Evolutionary conservation across 2,888 invertebrate species (phyloP).

Genomic region (Lepeophtheirus nordmannii): DNA sequence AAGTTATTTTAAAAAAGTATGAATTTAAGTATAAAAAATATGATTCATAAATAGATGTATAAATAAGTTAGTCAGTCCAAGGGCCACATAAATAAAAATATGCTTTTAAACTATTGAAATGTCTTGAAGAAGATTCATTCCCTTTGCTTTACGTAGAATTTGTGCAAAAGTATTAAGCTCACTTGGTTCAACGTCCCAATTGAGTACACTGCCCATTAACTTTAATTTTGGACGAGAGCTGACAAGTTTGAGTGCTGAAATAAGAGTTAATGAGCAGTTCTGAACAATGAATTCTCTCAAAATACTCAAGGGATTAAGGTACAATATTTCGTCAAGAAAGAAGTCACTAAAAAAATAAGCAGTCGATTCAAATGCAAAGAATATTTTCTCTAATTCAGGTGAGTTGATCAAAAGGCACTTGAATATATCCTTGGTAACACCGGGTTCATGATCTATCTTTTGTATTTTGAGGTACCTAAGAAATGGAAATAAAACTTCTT

Average conservation of each 20-base stretch:
- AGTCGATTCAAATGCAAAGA: neutral
- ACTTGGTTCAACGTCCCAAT: constrained; percentile 24
- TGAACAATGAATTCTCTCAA: constrained; percentile 12
- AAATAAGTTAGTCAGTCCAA: neutral
- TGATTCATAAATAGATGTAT: neutral
- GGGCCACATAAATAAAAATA: neutral
- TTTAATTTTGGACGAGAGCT: constrained; percentile 16
- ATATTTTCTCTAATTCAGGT: constrained; percentile 18
- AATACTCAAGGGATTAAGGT: neutral
- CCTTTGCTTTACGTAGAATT: constrained; percentile 16
- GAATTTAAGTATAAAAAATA: too few relatives aligned
- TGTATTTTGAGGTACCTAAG: neutral
- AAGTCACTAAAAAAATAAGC: constrained; percentile 23
- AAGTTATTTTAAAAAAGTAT: too few relatives aligned
- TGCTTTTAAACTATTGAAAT: constrained; percentile 10
- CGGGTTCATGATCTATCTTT: neutral
- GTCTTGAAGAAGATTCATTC: constrained; percentile 20
- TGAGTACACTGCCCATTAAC: constrained; percentile 6
- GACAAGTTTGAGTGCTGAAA: constrained; percentile 21
- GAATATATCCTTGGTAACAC: neutral
- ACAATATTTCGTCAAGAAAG: constrained; percentile 18
- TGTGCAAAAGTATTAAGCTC: constrained; percentile 20
- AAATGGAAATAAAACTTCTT: too few relatives aligned
- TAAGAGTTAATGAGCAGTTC: constrained; percentile 16
- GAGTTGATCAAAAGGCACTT: neutral